Percentiles rank a stretch among this genome's conserved stretches.
Conservation (phyloP, 2,888 invertebrate genomes). For the Ischnus inquisitorius region DNA sequence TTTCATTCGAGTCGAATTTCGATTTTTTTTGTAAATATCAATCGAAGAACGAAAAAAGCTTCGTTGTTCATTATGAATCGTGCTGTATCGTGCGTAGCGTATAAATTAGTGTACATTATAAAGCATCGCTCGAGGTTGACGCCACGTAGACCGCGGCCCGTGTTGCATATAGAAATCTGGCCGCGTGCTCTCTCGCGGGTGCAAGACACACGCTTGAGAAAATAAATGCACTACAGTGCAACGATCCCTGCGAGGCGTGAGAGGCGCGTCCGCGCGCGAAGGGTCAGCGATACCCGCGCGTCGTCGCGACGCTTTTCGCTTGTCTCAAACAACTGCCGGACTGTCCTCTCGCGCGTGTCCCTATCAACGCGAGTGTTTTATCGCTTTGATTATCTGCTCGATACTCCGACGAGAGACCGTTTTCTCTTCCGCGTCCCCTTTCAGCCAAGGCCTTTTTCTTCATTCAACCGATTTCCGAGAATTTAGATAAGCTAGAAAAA, state of each 20-base stretch:
- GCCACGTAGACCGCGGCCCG: slow-evolving; percentile 6
- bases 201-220: slow-evolving; percentile 61
- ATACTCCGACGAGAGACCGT: background rate
- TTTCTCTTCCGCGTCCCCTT: too few relatives aligned
- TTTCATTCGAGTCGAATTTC: too few relatives aligned
- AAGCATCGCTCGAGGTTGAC: slow-evolving; percentile 25
- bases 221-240: slow-evolving; percentile 69
- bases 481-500: too few relatives aligned
- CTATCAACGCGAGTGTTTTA: background rate
- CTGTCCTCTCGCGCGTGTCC: background rate
- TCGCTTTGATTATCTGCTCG: background rate
- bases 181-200: slow-evolving; percentile 32
- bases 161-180: slow-evolving; percentile 34
- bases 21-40: too few relatives aligned
- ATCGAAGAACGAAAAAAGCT: too few relatives aligned
- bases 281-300: slow-evolving; percentile 52
- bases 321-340: slow-evolving; percentile 27
- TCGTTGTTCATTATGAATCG: too few relatives aligned
- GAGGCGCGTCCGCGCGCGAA: slow-evolving; percentile 18
- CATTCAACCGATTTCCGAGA: too few relatives aligned
- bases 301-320: background rate
- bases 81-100: too few relatives aligned
- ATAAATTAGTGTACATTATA: slow-evolving; percentile 17
- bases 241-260: slow-evolving; percentile 51
- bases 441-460: too few relatives aligned